Evolutionary conservation across 2,797 vertebrate species (phyloP), one percentile per base, ranked within the genome.

Genomic region (Sternotherus odoratus): DNA sequence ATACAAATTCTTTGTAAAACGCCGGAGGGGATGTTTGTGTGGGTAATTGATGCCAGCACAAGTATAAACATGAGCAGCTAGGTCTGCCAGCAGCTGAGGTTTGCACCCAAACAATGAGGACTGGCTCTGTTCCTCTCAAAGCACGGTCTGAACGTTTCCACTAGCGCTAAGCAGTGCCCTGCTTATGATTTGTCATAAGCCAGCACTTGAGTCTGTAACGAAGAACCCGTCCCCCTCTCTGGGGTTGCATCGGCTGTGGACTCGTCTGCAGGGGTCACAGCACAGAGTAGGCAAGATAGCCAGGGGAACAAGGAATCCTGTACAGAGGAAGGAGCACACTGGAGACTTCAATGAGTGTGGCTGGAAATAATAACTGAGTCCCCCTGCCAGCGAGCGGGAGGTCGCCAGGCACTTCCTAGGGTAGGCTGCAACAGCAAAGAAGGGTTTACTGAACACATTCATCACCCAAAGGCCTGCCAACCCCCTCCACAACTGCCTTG

Each of bases 341-440:
- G 30, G 13, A 33, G 30, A 60, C 30, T n/a, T 16, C 57, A 33
- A 60, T 15, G 57, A 60, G 57, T 33, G 33, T 60, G 57, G 30
- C 5, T 33, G 30, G 7, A 60, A 33, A 60, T 60, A 60, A 60
- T 33, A 33, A 60, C 13, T 3, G 15, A 60, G 30, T n/a, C 13
- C 30, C 30, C 57, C 33, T 26, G 7, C 15, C 30, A 60, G 30
- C 7, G 6, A 16, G 3, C 33, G 57, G 57, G 15, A 16, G 57
- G 56, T 13, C 15, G 6, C 30, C 15, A 17, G 30, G 57, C 6
- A 16, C 30, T 17, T 33, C 57, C 30, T 33, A 60, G 30, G 50
- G 2, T 24, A 0, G 43, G 21, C 24, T 0, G 8, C 19, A 43
- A 69, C 50, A 21, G 17, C 17, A 2, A 3, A 0, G 0, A 0